A percentile compares a stretch with the other conserved stretches of the same genome.
These are phyloP conservation scores for Thecophora atra DNA, from an alignment of 2,888 invertebrate genomes.

Conservation along the genomic window DNA sequence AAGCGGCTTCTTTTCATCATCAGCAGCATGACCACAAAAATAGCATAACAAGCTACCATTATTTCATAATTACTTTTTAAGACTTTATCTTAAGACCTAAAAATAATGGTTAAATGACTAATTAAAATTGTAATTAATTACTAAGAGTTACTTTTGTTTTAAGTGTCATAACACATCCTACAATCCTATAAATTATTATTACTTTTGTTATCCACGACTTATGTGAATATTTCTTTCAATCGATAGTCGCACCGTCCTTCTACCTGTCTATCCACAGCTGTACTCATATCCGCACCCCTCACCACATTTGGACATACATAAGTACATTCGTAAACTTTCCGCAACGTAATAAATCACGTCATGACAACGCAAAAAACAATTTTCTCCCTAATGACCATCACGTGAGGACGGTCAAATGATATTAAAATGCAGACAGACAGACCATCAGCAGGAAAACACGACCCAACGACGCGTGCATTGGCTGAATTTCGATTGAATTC, in stretches of 20 bases:
- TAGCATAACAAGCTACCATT: no score
- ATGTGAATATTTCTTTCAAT: no score
- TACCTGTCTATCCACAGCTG: background rate
- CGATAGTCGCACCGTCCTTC: no score
- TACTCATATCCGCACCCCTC: background rate
- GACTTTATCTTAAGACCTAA: no score
- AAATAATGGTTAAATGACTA: no score
- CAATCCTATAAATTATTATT: no score
- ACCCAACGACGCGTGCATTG: conserved; percentile 29
- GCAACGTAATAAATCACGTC: conserved; percentile 54
- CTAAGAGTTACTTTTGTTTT: no score
- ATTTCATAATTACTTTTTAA: no score
- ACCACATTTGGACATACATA: background rate
- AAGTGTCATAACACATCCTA: no score
- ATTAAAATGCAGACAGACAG: background rate
- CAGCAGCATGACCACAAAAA: background rate
- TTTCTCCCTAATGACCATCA: conserved; percentile 46
- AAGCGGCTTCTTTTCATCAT: background rate
- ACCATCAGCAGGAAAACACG: background rate
- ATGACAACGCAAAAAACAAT: conserved; percentile 56
- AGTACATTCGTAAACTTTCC: conserved; percentile 15
- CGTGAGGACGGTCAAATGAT: background rate
- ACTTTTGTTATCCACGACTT: no score
- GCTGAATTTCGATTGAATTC: conserved; percentile 4
- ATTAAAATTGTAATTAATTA: no score